A percentile compares a stretch with the other conserved stretches of the same genome.
These are phyloP conservation scores for Mormyrops attenuatus DNA, from an alignment of 2,797 vertebrate genomes.

Conservation along the genomic window DNA sequence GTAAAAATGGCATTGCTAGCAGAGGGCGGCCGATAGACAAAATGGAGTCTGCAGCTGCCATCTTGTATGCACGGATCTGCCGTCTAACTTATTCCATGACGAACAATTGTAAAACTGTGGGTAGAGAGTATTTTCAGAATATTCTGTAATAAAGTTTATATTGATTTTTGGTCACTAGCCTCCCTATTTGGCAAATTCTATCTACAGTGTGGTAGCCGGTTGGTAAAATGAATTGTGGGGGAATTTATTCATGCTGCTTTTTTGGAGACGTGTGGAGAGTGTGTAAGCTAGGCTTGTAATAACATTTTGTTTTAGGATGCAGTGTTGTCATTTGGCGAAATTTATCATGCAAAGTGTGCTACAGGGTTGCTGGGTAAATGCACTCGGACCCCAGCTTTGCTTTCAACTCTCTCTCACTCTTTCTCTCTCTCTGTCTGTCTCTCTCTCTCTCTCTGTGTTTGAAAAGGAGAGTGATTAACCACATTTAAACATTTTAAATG, in stretches of 20 bases:
- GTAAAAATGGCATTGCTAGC: neutral
- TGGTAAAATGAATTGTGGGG: neutral
- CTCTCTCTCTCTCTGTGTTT: no score
- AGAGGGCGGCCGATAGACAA: neutral
- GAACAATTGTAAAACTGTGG: neutral
- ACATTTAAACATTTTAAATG: neutral
- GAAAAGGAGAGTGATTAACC: no score
- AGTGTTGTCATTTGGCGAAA: neutral
- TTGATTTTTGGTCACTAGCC: neutral
- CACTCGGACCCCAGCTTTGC: neutral
- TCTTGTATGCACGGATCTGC: neutral
- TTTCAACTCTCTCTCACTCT: no score
- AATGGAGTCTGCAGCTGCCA: neutral
- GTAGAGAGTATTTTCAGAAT: neutral
- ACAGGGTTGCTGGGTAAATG: neutral
- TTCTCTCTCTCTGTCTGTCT: no score
- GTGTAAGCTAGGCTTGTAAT: neutral
- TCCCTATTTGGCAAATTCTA: neutral
- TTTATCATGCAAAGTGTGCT: neutral
- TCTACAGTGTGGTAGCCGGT: neutral
- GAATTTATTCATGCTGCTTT: neutral
- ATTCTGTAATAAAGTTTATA: neutral
- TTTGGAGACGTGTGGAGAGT: neutral
- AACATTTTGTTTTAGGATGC: neutral
- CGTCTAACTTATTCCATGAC: neutral